Evolutionary conservation across 1,140 invertebrate genomes (phyloP).

Genomic region (Leguminivora glycinivorella): DNA sequence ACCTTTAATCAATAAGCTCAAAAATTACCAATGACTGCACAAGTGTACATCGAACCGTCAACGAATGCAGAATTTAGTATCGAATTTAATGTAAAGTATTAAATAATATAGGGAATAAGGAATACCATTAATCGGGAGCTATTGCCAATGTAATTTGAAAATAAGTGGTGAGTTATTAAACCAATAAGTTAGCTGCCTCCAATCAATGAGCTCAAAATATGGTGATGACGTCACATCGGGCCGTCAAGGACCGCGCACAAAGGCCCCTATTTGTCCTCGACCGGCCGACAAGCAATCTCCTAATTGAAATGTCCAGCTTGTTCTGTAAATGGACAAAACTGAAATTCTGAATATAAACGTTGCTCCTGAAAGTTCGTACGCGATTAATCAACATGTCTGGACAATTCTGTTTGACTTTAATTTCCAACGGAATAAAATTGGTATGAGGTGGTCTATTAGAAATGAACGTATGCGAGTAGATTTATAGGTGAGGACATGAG

Average conservation of each 20-base stretch:
- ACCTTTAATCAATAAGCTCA: no score
- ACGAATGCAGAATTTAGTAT: no score
- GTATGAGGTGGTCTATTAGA: no score
- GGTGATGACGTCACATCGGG: background rate
- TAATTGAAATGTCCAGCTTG: conserved; percentile 6
- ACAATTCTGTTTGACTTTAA: background rate
- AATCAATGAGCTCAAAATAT: background rate
- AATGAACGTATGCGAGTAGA: no score
- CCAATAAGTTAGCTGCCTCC: background rate
- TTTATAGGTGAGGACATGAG: no score
- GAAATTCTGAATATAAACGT: conserved; percentile 12
- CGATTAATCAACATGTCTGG: conserved; percentile 7
- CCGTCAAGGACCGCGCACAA: conserved; percentile 4
- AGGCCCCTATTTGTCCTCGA: conserved; percentile 3
- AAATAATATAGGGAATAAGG: no score
- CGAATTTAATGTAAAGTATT: no score
- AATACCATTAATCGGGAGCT: no score
- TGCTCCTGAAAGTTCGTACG: background rate
- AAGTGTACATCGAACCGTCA: no score
- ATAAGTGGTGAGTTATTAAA: no score
- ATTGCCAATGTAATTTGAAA: no score
- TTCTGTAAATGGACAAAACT: conserved; percentile 12
- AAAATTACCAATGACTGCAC: no score
- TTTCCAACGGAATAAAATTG: background rate
- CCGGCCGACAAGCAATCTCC: conserved; percentile 3